Conservation (phyloP, 2,113 vertebrate genomes). For the Clinocottus analis region DNA sequence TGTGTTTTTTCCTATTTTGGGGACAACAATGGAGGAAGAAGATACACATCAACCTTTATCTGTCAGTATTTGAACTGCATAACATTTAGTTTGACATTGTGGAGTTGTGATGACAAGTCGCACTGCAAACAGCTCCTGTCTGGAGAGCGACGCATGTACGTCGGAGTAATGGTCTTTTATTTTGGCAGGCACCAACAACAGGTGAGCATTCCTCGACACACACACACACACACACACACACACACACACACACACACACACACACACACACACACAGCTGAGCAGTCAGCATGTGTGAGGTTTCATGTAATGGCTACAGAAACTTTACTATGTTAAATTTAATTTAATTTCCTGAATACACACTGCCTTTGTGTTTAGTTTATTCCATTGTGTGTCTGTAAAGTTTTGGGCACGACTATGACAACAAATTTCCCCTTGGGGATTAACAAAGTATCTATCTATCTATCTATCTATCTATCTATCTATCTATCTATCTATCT, state of each 20-base stretch:
- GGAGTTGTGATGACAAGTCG: not conserved
- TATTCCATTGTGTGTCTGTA: no score
- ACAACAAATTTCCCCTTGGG: no score
- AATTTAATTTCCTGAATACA: no score
- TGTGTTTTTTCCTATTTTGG: not conserved
- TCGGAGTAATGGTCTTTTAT: conserved; percentile 16
- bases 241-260: conserved; percentile 32
- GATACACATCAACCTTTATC: not conserved
- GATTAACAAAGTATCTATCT: no score
- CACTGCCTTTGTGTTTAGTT: no score
- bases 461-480: no score
- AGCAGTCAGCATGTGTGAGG: not conserved
- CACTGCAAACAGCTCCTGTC: not conserved
- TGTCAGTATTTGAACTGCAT: not conserved
- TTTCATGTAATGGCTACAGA: not conserved
- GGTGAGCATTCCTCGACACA: conserved; percentile 26
- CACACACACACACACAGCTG: conserved; percentile 16
- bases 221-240: not conserved
- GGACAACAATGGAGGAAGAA: not conserved
- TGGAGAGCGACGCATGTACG: not conserved
- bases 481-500: no score
- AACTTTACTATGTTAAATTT: not conserved
- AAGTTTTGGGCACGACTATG: no score
- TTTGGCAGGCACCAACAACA: conserved; percentile 38
- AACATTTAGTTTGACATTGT: not conserved